Conservation (phyloP, 2,797 vertebrate species). For the Acrossocheilus fasciatus region DNA sequence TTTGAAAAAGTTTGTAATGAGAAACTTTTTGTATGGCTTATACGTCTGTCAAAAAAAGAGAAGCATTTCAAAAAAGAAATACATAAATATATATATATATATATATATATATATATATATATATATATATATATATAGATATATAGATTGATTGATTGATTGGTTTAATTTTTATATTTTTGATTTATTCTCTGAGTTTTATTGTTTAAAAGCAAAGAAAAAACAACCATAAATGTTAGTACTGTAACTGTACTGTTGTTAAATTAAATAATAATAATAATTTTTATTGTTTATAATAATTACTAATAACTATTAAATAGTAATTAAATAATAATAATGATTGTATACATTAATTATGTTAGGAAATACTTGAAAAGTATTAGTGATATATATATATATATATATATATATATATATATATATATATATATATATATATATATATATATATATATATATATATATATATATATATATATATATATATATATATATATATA, state of each 20-base stretch:
- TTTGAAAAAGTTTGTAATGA: neutral
- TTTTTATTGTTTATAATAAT: neutral
- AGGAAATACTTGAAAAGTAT: neutral
- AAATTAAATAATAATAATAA: no score
- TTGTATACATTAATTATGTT: neutral
- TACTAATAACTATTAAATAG: neutral
- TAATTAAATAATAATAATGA: neutral
- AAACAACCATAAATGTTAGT: neutral
- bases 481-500: no score
- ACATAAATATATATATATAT: no score
- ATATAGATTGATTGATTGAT: neutral
- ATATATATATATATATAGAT: no score
- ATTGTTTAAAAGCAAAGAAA: neutral
- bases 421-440: neutral
- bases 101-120: no score
- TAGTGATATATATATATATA: neutral
- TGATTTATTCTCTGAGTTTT: neutral
- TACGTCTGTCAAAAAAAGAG: neutral
- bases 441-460: neutral
- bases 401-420: neutral
- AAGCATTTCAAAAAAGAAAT: neutral
- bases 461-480: neutral
- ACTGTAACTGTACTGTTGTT: neutral
- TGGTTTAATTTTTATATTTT: no score
- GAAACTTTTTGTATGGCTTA: neutral